A percentile compares a stretch with the other conserved stretches of the same genome.
These are phyloP conservation scores for Venusia cambrica DNA, from an alignment of 2,888 invertebrate species.

Conservation along the genomic window DNA sequence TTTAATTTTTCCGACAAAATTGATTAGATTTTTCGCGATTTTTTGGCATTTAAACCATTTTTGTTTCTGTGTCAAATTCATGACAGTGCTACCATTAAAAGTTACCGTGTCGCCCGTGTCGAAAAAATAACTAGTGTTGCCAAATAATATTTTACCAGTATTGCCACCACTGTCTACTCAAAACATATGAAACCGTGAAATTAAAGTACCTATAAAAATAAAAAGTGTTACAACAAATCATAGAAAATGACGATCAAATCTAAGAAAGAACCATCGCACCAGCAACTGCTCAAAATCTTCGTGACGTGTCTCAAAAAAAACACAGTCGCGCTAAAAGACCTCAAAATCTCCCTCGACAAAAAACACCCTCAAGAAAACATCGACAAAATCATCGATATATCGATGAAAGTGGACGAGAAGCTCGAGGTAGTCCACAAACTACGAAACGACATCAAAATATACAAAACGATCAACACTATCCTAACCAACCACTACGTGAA, in stretches of 20 bases:
- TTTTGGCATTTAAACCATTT: too few species aligned
- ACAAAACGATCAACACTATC: slow-evolving; percentile 69
- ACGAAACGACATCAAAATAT: slow-evolving; percentile 72
- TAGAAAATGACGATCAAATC: slow-evolving; percentile 46
- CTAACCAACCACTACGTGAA: slow-evolving; percentile 72
- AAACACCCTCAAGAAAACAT: slow-evolving; percentile 44
- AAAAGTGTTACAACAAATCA: slow-evolving; percentile 6
- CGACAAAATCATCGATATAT: slow-evolving; percentile 58
- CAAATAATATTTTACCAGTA: too few species aligned
- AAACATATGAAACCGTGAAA: too few species aligned
- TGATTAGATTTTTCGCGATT: too few species aligned
- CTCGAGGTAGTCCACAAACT: slow-evolving; percentile 66
- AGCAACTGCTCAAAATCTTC: slow-evolving; percentile 52
- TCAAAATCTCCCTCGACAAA: slow-evolving; percentile 54
- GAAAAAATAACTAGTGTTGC: too few species aligned
- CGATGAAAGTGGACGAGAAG: slow-evolving; percentile 67
- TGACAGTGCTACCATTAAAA: too few species aligned
- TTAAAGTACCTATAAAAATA: too few species aligned
- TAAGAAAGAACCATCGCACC: slow-evolving; percentile 45
- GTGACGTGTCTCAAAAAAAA: slow-evolving; percentile 60
- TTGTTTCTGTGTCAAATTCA: too few species aligned
- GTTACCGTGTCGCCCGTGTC: too few species aligned
- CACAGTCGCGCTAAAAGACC: slow-evolving; percentile 57
- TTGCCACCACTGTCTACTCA: slow-evolving; percentile 15
- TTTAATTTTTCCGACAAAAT: too few species aligned